A percentile compares a stretch with the other conserved stretches of the same genome.
These are phyloP conservation scores for Pseudachorutes palmiensis DNA, from an alignment of 1,140 invertebrate genomes.

Conservation along the genomic window DNA sequence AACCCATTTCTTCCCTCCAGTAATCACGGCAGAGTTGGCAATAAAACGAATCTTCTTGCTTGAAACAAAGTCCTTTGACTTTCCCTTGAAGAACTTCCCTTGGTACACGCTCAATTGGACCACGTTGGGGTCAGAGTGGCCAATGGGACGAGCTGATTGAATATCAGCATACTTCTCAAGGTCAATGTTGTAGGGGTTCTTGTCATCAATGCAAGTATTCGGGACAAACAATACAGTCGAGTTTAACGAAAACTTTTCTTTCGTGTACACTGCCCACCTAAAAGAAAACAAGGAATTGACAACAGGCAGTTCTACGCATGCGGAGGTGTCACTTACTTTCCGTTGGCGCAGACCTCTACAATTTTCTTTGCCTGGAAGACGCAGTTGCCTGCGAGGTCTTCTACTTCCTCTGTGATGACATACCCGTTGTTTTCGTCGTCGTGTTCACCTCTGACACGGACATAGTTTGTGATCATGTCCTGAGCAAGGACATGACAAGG, in stretches of 20 bases:
- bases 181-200: constrained; percentile 19
- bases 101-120: constrained; percentile 16
- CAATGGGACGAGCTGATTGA: constrained; percentile 13
- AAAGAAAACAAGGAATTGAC: not conserved
- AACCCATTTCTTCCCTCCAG: constrained; percentile 19
- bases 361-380: constrained; percentile 11
- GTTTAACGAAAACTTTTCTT: constrained; percentile 17
- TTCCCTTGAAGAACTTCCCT: constrained; percentile 21
- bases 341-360: constrained; percentile 13
- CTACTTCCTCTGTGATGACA: constrained; percentile 16
- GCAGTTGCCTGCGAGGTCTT: constrained; percentile 10
- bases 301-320: not conserved
- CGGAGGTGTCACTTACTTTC: constrained; percentile 8
- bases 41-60: constrained; percentile 16
- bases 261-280: constrained; percentile 15
- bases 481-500: not conserved
- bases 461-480: constrained; percentile 12
- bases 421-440: constrained; percentile 18
- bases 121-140: constrained; percentile 11
- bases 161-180: constrained; percentile 16
- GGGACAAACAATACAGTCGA: constrained; percentile 15
- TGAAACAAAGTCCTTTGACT: constrained; percentile 15
- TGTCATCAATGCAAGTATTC: constrained; percentile 20
- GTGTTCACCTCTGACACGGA: constrained; percentile 4
- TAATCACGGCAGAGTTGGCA: constrained; percentile 14